These are phyloP conservation scores for Pseudococcus longispinus DNA, from an alignment of 2,888 invertebrate genomes.

Conservation along the genomic window DNA sequence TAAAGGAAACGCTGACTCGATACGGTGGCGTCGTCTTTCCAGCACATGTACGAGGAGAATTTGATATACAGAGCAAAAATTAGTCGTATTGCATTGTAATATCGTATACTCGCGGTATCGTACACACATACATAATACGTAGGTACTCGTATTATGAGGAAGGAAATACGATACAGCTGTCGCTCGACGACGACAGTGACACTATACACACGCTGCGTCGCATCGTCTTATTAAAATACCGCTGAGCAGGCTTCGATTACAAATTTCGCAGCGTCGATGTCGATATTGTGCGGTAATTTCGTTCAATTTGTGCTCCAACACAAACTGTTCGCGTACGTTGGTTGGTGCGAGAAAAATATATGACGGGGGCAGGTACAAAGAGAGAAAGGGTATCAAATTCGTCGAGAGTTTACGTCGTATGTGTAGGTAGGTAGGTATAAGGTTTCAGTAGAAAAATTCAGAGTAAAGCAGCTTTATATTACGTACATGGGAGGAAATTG, in stretches of 20 bases:
- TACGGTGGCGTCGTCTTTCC: background rate
- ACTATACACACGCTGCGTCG: background rate
- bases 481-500: background rate
- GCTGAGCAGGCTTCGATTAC: conserved; percentile 8
- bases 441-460: background rate
- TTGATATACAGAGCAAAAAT: background rate
- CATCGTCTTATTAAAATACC: background rate
- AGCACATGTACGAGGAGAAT: background rate
- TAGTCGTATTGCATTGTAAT: background rate
- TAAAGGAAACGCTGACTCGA: background rate
- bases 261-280: background rate
- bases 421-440: background rate
- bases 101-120: background rate
- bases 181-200: background rate
- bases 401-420: background rate
- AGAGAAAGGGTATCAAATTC: background rate
- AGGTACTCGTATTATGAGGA: background rate
- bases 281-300: background rate
- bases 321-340: background rate
- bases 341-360: background rate
- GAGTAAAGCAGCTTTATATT: background rate
- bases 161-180: conserved; percentile 1
- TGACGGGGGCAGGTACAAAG: background rate
- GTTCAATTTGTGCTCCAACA: background rate
- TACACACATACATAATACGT: background rate